These are phyloP conservation scores for Pempheris klunzingeri DNA, from an alignment of 2,797 vertebrate genomes.

Conservation along the genomic window DNA sequence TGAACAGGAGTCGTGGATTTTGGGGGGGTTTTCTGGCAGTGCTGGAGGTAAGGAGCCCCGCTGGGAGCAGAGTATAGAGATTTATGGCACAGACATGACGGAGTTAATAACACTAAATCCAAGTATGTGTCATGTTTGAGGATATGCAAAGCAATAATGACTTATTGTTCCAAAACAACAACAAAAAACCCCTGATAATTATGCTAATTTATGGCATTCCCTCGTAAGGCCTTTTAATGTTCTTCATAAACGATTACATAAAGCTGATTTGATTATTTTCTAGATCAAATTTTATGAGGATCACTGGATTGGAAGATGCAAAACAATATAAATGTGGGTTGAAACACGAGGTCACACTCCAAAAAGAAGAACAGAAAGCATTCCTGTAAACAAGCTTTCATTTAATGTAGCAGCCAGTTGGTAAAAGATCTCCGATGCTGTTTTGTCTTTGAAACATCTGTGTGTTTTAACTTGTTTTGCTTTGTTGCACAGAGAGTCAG, in stretches of 20 bases:
- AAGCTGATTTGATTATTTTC: conserved; percentile 64
- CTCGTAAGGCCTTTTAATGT: conserved; percentile 53
- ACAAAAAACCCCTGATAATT: conserved; percentile 55
- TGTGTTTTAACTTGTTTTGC: conserved; percentile 25
- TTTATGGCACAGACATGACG: conserved; percentile 55
- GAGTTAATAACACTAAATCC: conserved; percentile 62
- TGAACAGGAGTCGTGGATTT: conserved; percentile 46
- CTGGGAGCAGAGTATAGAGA: conserved; percentile 40
- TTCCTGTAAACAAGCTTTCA: conserved; percentile 51
- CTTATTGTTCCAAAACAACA: conserved; percentile 65
- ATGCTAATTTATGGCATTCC: conserved; percentile 57
- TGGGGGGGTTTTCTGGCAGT: conserved; percentile 35
- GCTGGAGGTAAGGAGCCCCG: conserved; percentile 37
- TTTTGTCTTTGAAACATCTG: conserved; percentile 43
- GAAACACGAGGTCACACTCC: conserved; percentile 25
- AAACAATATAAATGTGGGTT: conserved; percentile 34
- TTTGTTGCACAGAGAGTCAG: conserved; percentile 9
- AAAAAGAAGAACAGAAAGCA: conserved; percentile 36
- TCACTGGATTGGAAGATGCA: conserved; percentile 29
- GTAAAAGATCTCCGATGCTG: conserved; percentile 7
- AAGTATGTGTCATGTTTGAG: conserved; percentile 65
- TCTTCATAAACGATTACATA: conserved; percentile 70
- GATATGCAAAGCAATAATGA: conserved; percentile 58
- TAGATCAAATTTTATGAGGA: conserved; percentile 42
- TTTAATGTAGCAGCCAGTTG: conserved; percentile 43